Percentiles rank a stretch among this genome's conserved stretches.
phyloP scores from a whole-genome alignment of 2,113 vertebrate species.

The Heterochromis multidens region DNA sequence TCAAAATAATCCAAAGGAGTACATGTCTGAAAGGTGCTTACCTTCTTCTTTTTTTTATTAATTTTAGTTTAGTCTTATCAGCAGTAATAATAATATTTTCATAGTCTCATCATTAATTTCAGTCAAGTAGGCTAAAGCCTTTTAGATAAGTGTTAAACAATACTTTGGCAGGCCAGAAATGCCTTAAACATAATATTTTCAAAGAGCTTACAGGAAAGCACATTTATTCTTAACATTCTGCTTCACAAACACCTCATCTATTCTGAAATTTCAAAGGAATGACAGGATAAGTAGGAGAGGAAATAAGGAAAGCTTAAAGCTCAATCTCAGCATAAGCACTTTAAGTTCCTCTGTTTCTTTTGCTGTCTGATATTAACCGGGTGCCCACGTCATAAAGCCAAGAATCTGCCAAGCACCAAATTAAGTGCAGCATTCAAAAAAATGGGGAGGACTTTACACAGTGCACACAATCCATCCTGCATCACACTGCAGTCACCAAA shows the following conservation, averaged over 20 bases:
- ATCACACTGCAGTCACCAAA: neutral
- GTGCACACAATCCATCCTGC: neutral
- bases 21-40: no score
- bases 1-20: no score
- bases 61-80: neutral
- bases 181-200: neutral
- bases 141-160: neutral
- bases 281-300: neutral
- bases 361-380: neutral
- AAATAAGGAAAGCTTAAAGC: neutral
- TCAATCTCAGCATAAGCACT: neutral
- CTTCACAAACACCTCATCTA: neutral
- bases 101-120: neutral
- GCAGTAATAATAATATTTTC: neutral
- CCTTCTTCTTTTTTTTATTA: no score
- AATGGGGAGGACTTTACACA: neutral
- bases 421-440: neutral
- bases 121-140: neutral
- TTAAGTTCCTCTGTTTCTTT: neutral
- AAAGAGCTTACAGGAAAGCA: neutral
- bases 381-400: neutral
- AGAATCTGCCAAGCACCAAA: slow-evolving; percentile 15
- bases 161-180: neutral
- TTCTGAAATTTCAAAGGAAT: neutral
- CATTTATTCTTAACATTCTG: neutral